Evolutionary conservation across 2,113 vertebrate species (phyloP).

Genomic region (Andinoacara biseriatus): DNA sequence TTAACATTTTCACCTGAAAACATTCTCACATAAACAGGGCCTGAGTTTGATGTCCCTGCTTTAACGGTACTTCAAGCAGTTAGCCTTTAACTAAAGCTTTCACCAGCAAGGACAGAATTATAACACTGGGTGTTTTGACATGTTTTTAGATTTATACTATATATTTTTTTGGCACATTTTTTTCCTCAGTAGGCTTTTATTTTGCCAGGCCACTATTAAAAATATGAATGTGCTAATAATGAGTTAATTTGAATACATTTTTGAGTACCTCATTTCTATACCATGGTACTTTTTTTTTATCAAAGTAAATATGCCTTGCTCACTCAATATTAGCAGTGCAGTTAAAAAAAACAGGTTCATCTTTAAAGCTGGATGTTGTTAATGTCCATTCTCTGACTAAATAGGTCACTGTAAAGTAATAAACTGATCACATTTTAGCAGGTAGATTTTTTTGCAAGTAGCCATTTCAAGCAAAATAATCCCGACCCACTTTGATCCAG

Average conservation of each 20-base stretch:
- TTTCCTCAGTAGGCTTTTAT: neutral
- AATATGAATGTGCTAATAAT: too few species aligned
- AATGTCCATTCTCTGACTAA: too few species aligned
- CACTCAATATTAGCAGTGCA: neutral
- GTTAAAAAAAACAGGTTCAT: neutral
- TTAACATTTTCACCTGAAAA: too few species aligned
- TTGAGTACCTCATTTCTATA: neutral
- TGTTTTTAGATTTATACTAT: neutral
- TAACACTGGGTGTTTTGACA: too few species aligned
- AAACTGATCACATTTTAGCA: too few species aligned
- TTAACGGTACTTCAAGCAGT: too few species aligned
- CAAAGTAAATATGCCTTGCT: neutral
- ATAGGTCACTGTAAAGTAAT: too few species aligned
- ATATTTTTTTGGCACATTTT: neutral
- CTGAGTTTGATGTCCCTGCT: too few species aligned
- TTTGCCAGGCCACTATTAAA: neutral
- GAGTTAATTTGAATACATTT: neutral
- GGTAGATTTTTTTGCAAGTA: too few species aligned
- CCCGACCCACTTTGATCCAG: accelerated
- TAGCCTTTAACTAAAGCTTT: too few species aligned
- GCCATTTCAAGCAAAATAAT: neutral
- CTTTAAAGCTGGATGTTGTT: neutral
- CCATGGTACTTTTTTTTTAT: neutral
- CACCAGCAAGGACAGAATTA: too few species aligned
- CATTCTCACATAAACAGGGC: too few species aligned